Percentiles rank a stretch among this genome's conserved stretches.
Evolutionary conservation across 2,113 vertebrate genomes (phyloP).

Genomic region (Murina feae): DNA sequence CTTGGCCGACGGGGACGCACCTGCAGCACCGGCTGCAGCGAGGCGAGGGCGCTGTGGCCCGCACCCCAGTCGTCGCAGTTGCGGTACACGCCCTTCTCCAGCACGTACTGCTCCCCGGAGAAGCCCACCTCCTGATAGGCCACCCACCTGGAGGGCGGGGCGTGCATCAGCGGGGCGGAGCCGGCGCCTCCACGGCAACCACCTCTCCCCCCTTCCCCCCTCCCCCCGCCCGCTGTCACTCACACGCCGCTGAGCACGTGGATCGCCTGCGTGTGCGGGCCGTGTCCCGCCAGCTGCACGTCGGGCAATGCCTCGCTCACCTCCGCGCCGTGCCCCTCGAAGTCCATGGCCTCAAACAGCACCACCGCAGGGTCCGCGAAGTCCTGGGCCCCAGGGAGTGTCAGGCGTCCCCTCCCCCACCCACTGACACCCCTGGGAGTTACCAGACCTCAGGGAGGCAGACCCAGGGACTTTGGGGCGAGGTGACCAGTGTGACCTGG

Average conservation of each 20-base stretch:
- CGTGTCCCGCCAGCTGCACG: constrained; percentile 84
- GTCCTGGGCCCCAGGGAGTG: constrained; percentile 81
- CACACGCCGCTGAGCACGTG: constrained; percentile 92
- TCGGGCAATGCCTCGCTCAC: constrained; percentile 88
- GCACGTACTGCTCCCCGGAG: constrained; percentile 91
- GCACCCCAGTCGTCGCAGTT: constrained; percentile 94
- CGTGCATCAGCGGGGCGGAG: not conserved
- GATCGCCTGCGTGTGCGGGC: constrained; percentile 85
- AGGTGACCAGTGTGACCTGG: not conserved
- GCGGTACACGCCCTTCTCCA: constrained; percentile 96
- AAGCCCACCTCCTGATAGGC: constrained; percentile 93
- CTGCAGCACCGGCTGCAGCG: constrained; percentile 90
- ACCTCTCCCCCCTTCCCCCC: no score
- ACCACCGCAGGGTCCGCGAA: constrained; percentile 87
- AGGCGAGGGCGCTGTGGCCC: constrained; percentile 83
- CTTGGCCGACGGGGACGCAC: constrained; percentile 69
- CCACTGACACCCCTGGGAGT: not conserved
- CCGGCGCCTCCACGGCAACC: not conserved
- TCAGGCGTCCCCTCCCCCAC: not conserved
- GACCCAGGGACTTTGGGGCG: not conserved
- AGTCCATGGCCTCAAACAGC: constrained; percentile 86
- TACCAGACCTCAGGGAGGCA: not conserved
- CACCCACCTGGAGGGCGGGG: constrained; percentile 86
- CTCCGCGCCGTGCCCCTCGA: constrained; percentile 85
- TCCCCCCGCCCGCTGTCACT: constrained; percentile 66